These are phyloP conservation scores for Pipa parva DNA, from an alignment of 2,113 vertebrate species.

Conservation along the genomic window DNA sequence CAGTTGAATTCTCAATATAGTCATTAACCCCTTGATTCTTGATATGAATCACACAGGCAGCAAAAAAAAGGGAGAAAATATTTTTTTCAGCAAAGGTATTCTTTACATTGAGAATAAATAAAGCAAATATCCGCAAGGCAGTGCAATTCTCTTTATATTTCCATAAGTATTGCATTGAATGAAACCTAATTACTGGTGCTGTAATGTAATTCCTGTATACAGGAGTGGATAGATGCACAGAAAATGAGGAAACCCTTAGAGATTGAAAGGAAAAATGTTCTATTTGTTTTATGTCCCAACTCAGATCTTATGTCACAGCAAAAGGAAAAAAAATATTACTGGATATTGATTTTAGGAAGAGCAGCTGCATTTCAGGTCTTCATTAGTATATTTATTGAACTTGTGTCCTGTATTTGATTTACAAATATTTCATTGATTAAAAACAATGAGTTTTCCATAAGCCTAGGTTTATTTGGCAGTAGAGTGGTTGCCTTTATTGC, in stretches of 20 bases:
- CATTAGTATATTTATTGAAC: conserved; percentile 3
- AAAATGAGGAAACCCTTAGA: not conserved
- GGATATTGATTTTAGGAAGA: conserved; percentile 11
- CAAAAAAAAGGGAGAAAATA: too few relatives aligned
- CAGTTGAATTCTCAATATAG: too few relatives aligned
- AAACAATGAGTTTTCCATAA: not conserved
- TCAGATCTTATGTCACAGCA: conserved; percentile 13
- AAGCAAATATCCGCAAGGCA: too few relatives aligned
- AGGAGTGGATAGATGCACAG: not conserved
- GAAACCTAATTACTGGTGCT: not conserved
- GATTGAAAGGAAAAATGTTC: not conserved
- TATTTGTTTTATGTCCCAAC: conserved; percentile 1
- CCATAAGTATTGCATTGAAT: not conserved
- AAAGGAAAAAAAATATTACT: conserved; percentile 12
- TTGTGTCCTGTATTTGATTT: not conserved
- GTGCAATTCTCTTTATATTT: not conserved
- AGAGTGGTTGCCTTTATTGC: too few relatives aligned
- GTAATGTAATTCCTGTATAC: not conserved
- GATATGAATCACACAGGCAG: too few relatives aligned
- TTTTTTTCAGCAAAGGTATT: too few relatives aligned
- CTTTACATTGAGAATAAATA: too few relatives aligned
- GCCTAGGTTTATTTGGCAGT: conserved; percentile 23
- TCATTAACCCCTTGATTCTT: too few relatives aligned
- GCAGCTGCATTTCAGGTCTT: conserved; percentile 7
- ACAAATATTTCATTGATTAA: conserved; percentile 31